phyloP scores from a whole-genome alignment of 2,113 vertebrate species.

The Platysternon megacephalum region DNA sequence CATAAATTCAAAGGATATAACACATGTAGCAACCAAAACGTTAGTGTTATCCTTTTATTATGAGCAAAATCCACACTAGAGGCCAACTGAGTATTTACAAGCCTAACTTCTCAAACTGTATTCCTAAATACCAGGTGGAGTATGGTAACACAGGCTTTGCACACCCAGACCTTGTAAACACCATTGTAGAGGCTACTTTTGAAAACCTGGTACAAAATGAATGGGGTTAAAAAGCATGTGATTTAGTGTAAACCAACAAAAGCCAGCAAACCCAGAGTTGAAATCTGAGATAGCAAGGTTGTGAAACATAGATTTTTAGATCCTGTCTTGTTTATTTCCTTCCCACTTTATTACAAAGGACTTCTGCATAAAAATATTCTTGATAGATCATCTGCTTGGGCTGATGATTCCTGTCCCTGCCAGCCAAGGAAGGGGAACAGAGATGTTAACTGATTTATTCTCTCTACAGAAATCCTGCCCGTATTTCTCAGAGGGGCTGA shows the following conservation, averaged over 20 bases:
- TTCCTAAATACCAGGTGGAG: neutral
- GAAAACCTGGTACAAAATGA: neutral
- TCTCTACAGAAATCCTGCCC: neutral
- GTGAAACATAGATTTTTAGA: neutral
- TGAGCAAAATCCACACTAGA: neutral
- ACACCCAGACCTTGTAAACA: neutral
- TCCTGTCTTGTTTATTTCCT: neutral
- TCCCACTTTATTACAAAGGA: neutral
- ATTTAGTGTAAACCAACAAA: neutral
- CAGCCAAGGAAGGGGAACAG: neutral
- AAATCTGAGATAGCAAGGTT: neutral
- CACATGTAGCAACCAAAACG: neutral
- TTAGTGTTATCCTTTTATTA: neutral
- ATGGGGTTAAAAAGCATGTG: neutral
- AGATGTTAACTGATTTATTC: neutral
- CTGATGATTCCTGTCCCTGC: neutral
- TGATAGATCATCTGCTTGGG: neutral
- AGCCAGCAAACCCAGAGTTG: neutral
- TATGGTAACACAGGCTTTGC: neutral
- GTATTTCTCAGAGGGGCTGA: neutral
- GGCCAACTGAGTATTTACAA: neutral
- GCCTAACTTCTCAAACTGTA: neutral
- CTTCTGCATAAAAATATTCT: neutral
- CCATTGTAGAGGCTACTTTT: neutral
- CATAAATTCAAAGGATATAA: neutral